These are phyloP conservation scores for Clarias fuscus DNA, from an alignment of 2,797 vertebrate genomes.

Conservation along the genomic window DNA sequence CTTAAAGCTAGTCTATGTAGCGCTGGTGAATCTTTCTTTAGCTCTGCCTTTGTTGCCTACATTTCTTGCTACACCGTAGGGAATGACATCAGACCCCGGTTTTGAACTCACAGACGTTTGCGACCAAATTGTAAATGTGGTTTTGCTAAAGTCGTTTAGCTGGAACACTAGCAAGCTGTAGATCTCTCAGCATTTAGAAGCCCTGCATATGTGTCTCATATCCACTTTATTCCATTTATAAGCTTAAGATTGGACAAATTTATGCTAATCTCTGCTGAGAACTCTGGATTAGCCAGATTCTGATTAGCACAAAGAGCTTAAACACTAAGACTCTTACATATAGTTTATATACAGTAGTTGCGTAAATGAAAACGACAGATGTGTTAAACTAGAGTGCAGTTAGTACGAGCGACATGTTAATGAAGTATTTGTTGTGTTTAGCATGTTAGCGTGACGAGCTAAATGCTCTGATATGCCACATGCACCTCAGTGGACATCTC, in stretches of 20 bases:
- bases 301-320: conserved; percentile 13
- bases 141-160: not conserved
- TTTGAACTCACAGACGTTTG: too few species aligned
- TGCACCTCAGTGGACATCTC: too few species aligned
- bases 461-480: not conserved
- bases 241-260: not conserved
- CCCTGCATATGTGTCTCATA: not conserved
- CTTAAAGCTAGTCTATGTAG: too few species aligned
- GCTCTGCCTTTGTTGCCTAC: too few species aligned
- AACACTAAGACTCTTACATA: not conserved
- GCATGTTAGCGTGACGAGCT: not conserved
- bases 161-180: not conserved
- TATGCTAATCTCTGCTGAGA: conserved; percentile 23
- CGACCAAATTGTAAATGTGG: too few species aligned
- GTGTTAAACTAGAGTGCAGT: not conserved
- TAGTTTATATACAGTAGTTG: not conserved
- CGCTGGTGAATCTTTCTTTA: too few species aligned
- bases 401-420: not conserved
- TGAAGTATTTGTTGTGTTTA: not conserved
- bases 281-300: conserved; percentile 17
- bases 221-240: conserved; percentile 10
- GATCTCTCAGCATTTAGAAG: not conserved
- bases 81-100: too few species aligned
- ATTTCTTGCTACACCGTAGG: too few species aligned
- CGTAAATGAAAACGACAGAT: not conserved